Evolutionary conservation across 2,113 vertebrate genomes (phyloP), one percentile per base, ranked within the genome.

Genomic region (Mesitornis unicolor): DNA sequence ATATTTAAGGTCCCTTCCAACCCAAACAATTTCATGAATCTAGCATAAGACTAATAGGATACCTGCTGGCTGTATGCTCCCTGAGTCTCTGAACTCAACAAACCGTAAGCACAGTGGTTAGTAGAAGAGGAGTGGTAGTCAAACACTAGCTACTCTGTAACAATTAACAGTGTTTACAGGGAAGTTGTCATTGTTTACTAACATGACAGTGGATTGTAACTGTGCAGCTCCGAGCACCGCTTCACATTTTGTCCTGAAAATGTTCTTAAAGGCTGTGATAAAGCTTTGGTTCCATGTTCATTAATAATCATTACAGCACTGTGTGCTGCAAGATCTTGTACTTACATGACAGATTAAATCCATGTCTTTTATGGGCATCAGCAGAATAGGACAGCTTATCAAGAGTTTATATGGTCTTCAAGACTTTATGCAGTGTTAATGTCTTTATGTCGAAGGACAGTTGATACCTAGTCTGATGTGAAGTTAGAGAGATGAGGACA

Each of bases 201-300:
- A 25, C 22, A 74, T 31, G 65, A 50, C 65, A 68, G 42, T 24
- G 22, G 35, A 9, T 63, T 56, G 22, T 3, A 70, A 20, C 9
- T 64, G 13, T 73, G 40, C 29, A 73, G 18, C 29, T 70, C 57
- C n/a, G 16, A 79, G 13, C 3, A 48, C 15, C 25, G 16, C 12
- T 20, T 35, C 25, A 42, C 4, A 3, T 22, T 42, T 31, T 35
- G 1, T 4, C 13, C 24, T 19, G 3, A 9, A 3, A 2, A 11
- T 65, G 80, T 89, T 67, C 24, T 83, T 50, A 13, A 3, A 6
- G 69, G 3, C 24, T 77, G 8, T 54, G 50, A 29, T 47, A 45
- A 83, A 59, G 7, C 38, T 93, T 61, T 61, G 2, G 10, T 79
- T 75, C 67, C 4, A 1, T 68, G 15, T 40, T 92, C 59, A 26